Evolutionary conservation across 2,888 invertebrate species (phyloP), one percentile per base, ranked within the genome.

Genomic region (Priocnemis perturbator): DNA sequence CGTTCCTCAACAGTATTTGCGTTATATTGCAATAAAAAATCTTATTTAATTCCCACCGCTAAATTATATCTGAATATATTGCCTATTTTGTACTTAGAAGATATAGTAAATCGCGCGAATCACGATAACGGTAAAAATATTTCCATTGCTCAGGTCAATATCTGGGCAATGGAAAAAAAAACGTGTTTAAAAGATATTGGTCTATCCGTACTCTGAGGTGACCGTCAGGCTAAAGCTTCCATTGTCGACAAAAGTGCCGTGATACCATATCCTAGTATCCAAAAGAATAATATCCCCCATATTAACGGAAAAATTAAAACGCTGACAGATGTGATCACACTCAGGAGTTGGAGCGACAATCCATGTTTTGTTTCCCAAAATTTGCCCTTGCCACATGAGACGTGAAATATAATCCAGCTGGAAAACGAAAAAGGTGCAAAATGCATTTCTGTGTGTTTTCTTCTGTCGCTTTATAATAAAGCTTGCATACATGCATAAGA

Each of bases 351-450:
- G 97, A 15, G 94, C 93, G 45, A 97, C 89, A 20, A 91, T 91
- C 97, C 97, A 98, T 14, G 92, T 94, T 90, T 97, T 98, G 81
- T 93, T 93, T 0, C 97, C 97, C 79, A 92, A 91, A 17, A 97
- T 91, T 90, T 97, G 97, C 2, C 96, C 97, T 90, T 97, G 97
- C 97, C 97, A 97, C 93, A 97, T 97, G 37, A 97, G 91, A 71
- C 97, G 92, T 78, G 95, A 93, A 78, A 97, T 97, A 86, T 96
- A 97, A 89, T 97, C 97, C 87, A 97, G 90, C 97, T 97, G 87
- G 58, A 90, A 75, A 71, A n/a, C n/a, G n/a, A 67, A 30, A 15
- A n/a, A 63, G 70, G 65, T 61, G 64, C 1, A 17, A 20, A 37
- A 60, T 55, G 48, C 57, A 26, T 48, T 17, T 48, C 37, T 50